A percentile compares a stretch with the other conserved stretches of the same genome.
These are phyloP conservation scores for Manduca sexta DNA, from an alignment of 1,140 invertebrate species.

Conservation along the genomic window DNA sequence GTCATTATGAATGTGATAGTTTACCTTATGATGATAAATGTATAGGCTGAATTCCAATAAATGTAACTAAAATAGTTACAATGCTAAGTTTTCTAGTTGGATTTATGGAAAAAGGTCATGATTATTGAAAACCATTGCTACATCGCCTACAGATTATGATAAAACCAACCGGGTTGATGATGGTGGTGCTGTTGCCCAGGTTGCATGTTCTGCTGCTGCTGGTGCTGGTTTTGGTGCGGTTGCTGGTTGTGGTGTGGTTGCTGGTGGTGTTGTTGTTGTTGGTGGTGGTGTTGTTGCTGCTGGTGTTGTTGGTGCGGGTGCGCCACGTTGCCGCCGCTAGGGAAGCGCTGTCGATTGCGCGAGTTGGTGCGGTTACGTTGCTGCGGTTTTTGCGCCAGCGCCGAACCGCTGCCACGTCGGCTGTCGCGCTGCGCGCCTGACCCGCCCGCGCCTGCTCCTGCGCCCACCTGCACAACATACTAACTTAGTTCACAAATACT, in stretches of 20 bases:
- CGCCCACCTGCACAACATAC: constrained; percentile 25
- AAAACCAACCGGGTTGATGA: constrained; percentile 33
- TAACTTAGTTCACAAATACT: background rate
- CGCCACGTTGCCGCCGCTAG: constrained; percentile 45
- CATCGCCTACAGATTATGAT: background rate
- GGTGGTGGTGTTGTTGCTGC: constrained; percentile 46
- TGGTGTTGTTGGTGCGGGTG: constrained; percentile 61
- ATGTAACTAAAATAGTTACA: too few relatives aligned
- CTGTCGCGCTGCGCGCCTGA: constrained; percentile 44
- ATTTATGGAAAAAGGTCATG: background rate
- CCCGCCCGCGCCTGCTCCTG: constrained; percentile 30
- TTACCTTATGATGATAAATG: too few relatives aligned
- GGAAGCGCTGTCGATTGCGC: constrained; percentile 50
- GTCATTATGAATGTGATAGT: too few relatives aligned
- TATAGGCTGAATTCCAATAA: too few relatives aligned
- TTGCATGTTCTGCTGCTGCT: constrained; percentile 44
- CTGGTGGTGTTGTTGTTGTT: constrained; percentile 39
- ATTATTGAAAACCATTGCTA: background rate
- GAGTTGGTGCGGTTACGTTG: constrained; percentile 41
- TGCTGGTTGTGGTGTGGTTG: constrained; percentile 28
- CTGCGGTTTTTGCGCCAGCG: constrained; percentile 17
- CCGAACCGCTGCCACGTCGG: constrained; percentile 27
- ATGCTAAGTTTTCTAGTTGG: too few relatives aligned
- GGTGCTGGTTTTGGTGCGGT: constrained; percentile 57
- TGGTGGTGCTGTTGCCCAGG: constrained; percentile 15